Evolutionary conservation across 2,113 vertebrate genomes (phyloP), one percentile per base, ranked within the genome.

Genomic region (Bostrychus sinensis): DNA sequence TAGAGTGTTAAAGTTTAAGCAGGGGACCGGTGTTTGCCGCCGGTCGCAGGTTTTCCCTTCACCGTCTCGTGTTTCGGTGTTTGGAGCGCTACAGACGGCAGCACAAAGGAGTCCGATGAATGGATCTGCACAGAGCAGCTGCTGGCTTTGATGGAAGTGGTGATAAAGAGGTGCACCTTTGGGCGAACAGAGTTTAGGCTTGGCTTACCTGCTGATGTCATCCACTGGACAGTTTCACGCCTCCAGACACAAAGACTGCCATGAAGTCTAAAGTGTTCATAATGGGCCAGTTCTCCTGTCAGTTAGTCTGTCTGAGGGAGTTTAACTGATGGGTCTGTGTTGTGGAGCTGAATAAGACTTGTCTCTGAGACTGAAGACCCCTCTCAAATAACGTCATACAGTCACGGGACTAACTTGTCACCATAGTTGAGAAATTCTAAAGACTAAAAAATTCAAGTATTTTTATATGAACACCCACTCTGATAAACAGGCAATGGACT

Each of bases 71-170:
- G 78, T 79, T 86, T 82, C 81, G 26, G 43, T 34, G 57, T 59
- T 66, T 68, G 10, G 13, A 73, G 43, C 50, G 26, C 46, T 0
- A 67, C 70, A 68, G 74, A 71, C 69, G 36, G 66, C 58, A 32
- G 72, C 53, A 86, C 84, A 83, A 86, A 62, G 56, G 66, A 56
- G 0, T 38, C 37, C 71, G 72, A 77, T 77, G 72, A 78, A 77
- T 45, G 71, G 62, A 16, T 39, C 67, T 69, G 62, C 70, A 71
- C 65, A 72, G 71, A 76, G 81, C 84, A 84, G 76, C 81, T 86
- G 84, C 62, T 66, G 79, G 68, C 64, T 78, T 70, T 66, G 76
- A 80, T 66, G 70, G 77, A 41, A 60, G 62, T n/a, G 56, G 54
- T 38, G 67, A 32, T 16, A 51, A 17, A 22, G 30, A 1, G 3